phyloP scores from a whole-genome alignment of 2,113 vertebrate species.

The Etheostoma cragini region DNA sequence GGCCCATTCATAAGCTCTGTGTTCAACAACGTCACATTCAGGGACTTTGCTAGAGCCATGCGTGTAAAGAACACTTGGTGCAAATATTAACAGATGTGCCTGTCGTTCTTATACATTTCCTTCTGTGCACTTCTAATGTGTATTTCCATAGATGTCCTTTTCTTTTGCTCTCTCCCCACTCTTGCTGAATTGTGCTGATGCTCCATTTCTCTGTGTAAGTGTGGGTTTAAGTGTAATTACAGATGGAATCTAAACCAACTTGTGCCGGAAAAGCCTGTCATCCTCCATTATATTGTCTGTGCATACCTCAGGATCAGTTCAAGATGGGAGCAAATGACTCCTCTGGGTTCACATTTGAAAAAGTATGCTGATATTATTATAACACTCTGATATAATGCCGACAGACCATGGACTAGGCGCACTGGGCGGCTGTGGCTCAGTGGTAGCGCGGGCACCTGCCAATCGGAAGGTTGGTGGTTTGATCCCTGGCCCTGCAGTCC shows the following conservation, averaged over 20 bases:
- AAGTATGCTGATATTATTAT: constrained; percentile 67
- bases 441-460: too few species aligned
- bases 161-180: constrained; percentile 6
- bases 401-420: not conserved
- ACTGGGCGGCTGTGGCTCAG: too few species aligned
- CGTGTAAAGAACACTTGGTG: not conserved
- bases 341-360: constrained; percentile 35
- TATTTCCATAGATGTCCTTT: not conserved
- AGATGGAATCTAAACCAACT: constrained; percentile 52
- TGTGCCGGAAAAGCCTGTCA: constrained; percentile 62
- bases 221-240: constrained; percentile 67
- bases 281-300: constrained; percentile 67
- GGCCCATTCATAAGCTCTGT: not conserved
- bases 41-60: not conserved
- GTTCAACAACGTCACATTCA: not conserved
- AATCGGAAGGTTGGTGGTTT: too few species aligned
- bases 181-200: constrained; percentile 47
- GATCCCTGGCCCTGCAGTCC: too few species aligned
- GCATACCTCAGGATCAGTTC: constrained; percentile 67
- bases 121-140: not conserved
- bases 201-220: constrained; percentile 43
- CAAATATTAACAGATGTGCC: not conserved
- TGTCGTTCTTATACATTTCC: not conserved
- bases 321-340: constrained; percentile 66
- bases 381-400: constrained; percentile 49